Conservation (phyloP, 1,140 invertebrate species). For the Dermatophagoides farinae region DNA sequence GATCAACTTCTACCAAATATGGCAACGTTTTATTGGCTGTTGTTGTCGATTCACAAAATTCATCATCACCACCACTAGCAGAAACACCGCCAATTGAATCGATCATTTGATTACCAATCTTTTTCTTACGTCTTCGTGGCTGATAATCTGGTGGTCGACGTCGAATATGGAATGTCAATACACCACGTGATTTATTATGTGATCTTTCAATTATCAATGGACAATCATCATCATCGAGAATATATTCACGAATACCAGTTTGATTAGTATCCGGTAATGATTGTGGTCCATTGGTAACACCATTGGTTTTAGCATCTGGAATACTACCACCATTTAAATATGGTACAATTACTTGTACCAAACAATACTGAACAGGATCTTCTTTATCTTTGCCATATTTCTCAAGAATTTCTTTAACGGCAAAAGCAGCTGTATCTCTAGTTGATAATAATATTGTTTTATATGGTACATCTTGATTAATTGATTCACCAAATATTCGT, state of each 20-base stretch:
- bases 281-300: not conserved
- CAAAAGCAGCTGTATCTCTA: conserved; percentile 66
- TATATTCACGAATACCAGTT: conserved; percentile 40
- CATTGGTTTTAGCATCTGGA: not conserved
- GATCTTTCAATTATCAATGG: conserved; percentile 56
- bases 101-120: conserved; percentile 35
- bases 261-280: conserved; percentile 2
- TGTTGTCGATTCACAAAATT: not conserved
- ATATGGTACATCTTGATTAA: conserved; percentile 91
- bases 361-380: conserved; percentile 72
- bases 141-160: conserved; percentile 67
- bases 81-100: conserved; percentile 26
- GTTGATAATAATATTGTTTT: conserved; percentile 88
- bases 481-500: conserved; percentile 90
- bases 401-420: conserved; percentile 85
- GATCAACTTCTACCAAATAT: conserved; percentile 3
- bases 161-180: conserved; percentile 82
- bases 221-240: conserved; percentile 90
- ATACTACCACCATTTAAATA: conserved; percentile 1
- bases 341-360: conserved; percentile 50
- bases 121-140: conserved; percentile 72
- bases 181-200: conserved; percentile 39
- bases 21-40: not conserved
- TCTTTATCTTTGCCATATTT: conserved; percentile 82
- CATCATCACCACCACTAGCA: not conserved